Conservation (phyloP, 2,888 invertebrate genomes). For the Caenorhabditis sp. region DNA sequence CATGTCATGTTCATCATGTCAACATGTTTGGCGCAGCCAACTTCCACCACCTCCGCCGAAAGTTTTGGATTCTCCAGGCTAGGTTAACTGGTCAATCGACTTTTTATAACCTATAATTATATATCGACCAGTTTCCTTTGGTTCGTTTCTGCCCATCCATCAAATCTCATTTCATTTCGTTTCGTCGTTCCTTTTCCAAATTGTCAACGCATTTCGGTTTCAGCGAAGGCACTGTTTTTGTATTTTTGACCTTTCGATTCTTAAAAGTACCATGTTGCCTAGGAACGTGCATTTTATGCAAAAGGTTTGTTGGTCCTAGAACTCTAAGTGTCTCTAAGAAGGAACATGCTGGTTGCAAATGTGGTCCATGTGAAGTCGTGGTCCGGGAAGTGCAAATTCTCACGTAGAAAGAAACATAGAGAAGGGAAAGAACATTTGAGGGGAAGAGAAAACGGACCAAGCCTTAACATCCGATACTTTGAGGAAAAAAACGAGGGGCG, state of each 20-base stretch:
- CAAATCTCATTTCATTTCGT: conserved; percentile 6
- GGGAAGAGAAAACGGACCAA: conserved; percentile 11
- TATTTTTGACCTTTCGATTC: no score
- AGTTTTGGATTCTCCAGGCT: conserved; percentile 17
- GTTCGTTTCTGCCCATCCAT: conserved; percentile 33
- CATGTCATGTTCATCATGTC: neutral
- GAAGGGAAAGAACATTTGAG: neutral
- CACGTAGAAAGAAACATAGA: conserved; percentile 29
- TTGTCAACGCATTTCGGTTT: neutral
- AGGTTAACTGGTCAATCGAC: conserved; percentile 52
- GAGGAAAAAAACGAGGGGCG: neutral
- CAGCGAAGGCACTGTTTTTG: no score
- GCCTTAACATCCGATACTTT: conserved; percentile 53
- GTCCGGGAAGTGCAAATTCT: conserved; percentile 37
- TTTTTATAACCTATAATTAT: conserved; percentile 60
- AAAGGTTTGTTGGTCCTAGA: neutral
- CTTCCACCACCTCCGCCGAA: conserved; percentile 21
- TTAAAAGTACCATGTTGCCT: no score
- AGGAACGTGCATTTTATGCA: neutral
- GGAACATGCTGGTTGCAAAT: neutral
- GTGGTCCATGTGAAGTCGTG: neutral
- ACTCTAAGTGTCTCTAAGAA: neutral
- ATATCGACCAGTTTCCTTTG: conserved; percentile 40
- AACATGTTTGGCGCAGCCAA: conserved; percentile 6
- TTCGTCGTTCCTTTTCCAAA: conserved; percentile 9